Base-by-base conservation (phyloP, 1,140 invertebrate species). In the Vollenhovia emeryi region DNA sequence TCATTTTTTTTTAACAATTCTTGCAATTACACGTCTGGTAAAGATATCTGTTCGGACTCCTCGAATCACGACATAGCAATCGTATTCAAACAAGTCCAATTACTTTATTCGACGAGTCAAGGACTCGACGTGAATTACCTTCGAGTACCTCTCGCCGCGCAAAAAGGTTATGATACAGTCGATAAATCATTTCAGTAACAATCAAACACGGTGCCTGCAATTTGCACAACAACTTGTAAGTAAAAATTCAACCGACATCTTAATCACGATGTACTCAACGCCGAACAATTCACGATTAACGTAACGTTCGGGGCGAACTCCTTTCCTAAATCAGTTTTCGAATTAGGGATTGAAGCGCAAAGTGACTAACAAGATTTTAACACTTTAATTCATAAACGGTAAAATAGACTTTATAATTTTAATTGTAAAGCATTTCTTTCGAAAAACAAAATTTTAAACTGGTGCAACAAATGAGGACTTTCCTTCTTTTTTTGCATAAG, bases 71-170 rank as follows among this genome's bases (percentile, higher is more conserved):
- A 27, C 15, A n/a, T 15, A 9, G 7, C 30, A 21, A 78, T 13
- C 3, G 40, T 55, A 33, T 79, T 62, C 15, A 55, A 68, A 79
- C 62, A 68, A 79, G 60, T 79, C 40, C 62, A 33, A 52, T 36
- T 21, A 48, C 62, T 52, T 68, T 52, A 79, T 52, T 79, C 62
- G 76, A 52, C 15, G 15, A 50, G n/a, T 79, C 30, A 50, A 79
- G 45, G 21, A 30, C 48, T 68, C 30, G 8, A 40, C 3, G 30
- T 68, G 45, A 68, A 52, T 79, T 52, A 79, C 76, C 62, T 79
- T 66, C 30, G 15, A 78, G 43, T 48, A 21, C 27, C 43, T 48
- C 7, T 78, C 43, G 43, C 36, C 43, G 27, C 24, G 15, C 6
- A 78, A 78, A 5, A 52, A 78, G 43, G 13, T 78, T 48, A n/a